phyloP scores from a whole-genome alignment of 2,888 invertebrate species.

The Entomobrya multifasciata region DNA sequence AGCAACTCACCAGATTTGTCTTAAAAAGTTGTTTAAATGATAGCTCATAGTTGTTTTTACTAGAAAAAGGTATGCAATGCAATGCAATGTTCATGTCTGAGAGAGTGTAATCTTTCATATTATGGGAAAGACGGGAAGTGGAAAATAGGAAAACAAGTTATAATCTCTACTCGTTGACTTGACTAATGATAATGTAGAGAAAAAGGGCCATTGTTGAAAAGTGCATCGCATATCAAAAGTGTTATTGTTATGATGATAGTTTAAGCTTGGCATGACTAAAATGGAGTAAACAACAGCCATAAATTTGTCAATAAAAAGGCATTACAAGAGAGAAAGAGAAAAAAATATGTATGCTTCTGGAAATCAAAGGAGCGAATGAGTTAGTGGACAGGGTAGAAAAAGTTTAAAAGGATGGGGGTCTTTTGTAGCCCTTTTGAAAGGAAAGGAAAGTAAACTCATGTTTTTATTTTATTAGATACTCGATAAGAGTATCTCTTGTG shows the following conservation, averaged over 20 bases:
- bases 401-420: no score
- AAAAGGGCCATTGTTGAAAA: background rate
- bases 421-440: no score
- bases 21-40: conserved; percentile 17
- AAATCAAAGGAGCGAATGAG: background rate
- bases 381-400: no score
- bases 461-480: conserved; percentile 5
- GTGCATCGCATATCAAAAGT: background rate
- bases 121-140: conserved; percentile 27
- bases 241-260: conserved; percentile 7
- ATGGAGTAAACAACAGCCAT: no score
- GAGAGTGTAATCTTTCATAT: background rate
- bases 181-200: background rate
- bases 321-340: no score
- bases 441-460: conserved; percentile 3
- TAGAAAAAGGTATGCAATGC: no score
- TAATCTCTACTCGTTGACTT: conserved; percentile 8
- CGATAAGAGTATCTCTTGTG: no score
- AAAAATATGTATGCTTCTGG: background rate
- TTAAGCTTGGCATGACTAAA: no score
- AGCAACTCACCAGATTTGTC: no score
- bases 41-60: no score
- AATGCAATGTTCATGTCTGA: background rate
- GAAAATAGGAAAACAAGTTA: conserved; percentile 46
- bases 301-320: no score